Conservation (phyloP, 2,797 vertebrate genomes). For the Melanotaenia pygmaea region DNA sequence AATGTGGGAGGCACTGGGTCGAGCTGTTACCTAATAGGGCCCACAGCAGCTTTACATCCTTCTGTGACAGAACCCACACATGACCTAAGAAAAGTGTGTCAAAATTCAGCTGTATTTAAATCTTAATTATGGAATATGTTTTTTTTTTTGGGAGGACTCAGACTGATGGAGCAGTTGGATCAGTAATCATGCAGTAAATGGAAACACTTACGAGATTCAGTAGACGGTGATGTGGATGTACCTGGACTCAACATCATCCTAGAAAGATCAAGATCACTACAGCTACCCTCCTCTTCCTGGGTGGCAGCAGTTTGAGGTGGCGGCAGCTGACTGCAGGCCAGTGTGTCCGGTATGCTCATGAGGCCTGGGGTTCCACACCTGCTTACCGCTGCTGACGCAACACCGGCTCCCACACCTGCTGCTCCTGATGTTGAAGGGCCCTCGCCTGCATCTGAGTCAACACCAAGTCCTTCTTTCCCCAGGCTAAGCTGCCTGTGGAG, state of each 20-base stretch:
- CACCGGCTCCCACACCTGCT: slow-evolving; percentile 46
- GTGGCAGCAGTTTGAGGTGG: slow-evolving; percentile 77
- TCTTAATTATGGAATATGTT: neutral
- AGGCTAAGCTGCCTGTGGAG: slow-evolving; percentile 79
- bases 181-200: too few relatives aligned
- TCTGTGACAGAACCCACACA: neutral
- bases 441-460: slow-evolving; percentile 71
- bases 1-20: neutral
- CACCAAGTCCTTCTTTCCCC: slow-evolving; percentile 56
- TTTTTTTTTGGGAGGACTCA: too few relatives aligned
- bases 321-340: slow-evolving; percentile 91
- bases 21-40: neutral
- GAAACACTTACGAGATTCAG: slow-evolving; percentile 90
- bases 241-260: slow-evolving; percentile 96
- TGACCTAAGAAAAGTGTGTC: neutral
- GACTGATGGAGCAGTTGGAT: too few relatives aligned
- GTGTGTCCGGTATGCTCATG: slow-evolving; percentile 75
- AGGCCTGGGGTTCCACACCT: slow-evolving; percentile 74
- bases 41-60: too few relatives aligned
- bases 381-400: slow-evolving; percentile 60
- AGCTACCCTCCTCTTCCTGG: slow-evolving; percentile 91
- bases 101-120: neutral
- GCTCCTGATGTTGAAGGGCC: slow-evolving; percentile 70
- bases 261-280: slow-evolving; percentile 95
- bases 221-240: slow-evolving; percentile 92